phyloP scores from a whole-genome alignment of 2,113 vertebrate genomes.

The Hippocampus mohnikei region DNA sequence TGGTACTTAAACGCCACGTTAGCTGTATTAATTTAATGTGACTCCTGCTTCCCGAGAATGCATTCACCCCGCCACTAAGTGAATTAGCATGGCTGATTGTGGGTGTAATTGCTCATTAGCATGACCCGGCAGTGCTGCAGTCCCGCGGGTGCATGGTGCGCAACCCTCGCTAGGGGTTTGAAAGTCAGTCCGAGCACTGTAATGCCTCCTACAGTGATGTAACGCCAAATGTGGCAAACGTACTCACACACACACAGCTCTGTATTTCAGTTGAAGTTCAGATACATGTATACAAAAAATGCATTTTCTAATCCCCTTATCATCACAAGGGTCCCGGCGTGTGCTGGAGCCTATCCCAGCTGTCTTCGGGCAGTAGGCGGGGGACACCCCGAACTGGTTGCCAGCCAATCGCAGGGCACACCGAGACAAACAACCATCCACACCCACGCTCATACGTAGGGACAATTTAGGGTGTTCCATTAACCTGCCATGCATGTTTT shows the following conservation, averaged over 20 bases:
- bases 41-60: slow-evolving; percentile 48
- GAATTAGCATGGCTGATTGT: slow-evolving; percentile 65
- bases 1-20: slow-evolving; percentile 48
- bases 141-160: slow-evolving; percentile 49
- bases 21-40: slow-evolving; percentile 53
- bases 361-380: too few relatives aligned
- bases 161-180: slow-evolving; percentile 31
- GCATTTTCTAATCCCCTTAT: too few relatives aligned
- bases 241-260: neutral
- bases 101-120: slow-evolving; percentile 68
- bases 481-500: too few relatives aligned
- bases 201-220: slow-evolving; percentile 1
- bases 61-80: slow-evolving; percentile 55
- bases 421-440: too few relatives aligned
- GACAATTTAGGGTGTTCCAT: too few relatives aligned
- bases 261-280: neutral
- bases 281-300: neutral
- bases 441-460: too few relatives aligned
- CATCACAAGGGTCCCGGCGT: too few relatives aligned
- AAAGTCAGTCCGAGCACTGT: slow-evolving; percentile 29
- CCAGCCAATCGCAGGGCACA: too few relatives aligned
- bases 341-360: too few relatives aligned
- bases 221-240: neutral
- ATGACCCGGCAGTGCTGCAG: slow-evolving; percentile 51
- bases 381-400: too few relatives aligned